Base-by-base conservation (phyloP, 2,797 vertebrate genomes). In the Tragopan temminckii region DNA sequence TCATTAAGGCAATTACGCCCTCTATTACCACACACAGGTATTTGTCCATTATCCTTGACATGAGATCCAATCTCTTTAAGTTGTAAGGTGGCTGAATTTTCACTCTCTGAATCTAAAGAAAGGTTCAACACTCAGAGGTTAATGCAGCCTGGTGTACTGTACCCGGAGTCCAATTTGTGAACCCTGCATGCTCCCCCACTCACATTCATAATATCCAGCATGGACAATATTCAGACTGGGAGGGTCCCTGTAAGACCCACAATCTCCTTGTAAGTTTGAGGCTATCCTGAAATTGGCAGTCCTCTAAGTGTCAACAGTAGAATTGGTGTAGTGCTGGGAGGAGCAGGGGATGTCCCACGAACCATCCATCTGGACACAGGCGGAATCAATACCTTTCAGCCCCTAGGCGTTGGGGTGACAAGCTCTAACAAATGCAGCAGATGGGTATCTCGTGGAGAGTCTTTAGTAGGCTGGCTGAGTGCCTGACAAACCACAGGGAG, bases 401-500 rank as follows among this genome's bases (percentile, higher is more conserved):
- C 92, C 61, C 38, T 77, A 92, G 83, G 85, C 94, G 91, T 88
- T 80, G 90, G 78, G 91, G 92, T 93, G 94, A 89, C 91, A 88
- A 93, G 89, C 83, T 84, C 89, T 91, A 94, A 95, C 85, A 95
- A 95, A 90, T 11, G 80, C 82, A 88, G 88, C 94, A 97, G 94
- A 97, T 94, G 94, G 96, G 82, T 79, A 92, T 90, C 74, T 85
- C 55, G 88, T 88, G 35, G 80, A 92, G 94, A 93, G 88, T 62
- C 94, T 96, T 96, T 93, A 94, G 94, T 92, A 85, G 80, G 82
- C 89, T 97, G 96, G 94, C 94, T 58, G 80, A 92, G 61, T 93
- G 94, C 94, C 96, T 96, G 94, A 85, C 53, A 91, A 88, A 93
- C 94, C 94, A 83, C 90, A 89, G 95, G 94, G 90, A 95, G 58